Conservation (phyloP, 2,888 invertebrate genomes). For the Hermodice carunculata region DNA sequence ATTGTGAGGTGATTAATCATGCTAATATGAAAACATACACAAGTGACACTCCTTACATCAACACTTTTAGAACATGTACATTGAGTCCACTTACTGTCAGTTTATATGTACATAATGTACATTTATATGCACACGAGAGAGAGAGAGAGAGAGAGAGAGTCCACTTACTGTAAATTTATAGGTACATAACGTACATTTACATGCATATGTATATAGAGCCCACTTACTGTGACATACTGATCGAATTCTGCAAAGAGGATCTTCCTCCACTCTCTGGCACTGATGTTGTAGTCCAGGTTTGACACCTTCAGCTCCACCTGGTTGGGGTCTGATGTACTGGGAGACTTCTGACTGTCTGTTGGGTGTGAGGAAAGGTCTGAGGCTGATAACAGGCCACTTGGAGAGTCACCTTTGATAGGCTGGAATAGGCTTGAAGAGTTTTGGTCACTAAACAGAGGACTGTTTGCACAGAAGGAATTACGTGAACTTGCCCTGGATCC, state of each 20-base stretch:
- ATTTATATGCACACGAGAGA: too few relatives aligned
- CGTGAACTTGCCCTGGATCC: not conserved
- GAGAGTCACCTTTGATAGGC: not conserved
- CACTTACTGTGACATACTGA: conserved; percentile 76
- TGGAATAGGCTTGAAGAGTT: not conserved
- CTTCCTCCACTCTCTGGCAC: conserved; percentile 77
- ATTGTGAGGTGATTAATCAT: too few relatives aligned
- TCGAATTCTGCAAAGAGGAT: conserved; percentile 77
- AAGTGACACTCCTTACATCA: not conserved
- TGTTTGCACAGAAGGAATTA: not conserved
- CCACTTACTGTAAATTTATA: not conserved
- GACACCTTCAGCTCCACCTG: conserved; percentile 72
- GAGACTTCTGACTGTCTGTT: not conserved
- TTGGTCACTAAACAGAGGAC: not conserved
- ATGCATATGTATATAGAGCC: too few relatives aligned
- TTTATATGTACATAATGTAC: too few relatives aligned
- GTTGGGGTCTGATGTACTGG: not conserved
- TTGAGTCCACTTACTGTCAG: not conserved
- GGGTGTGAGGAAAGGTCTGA: conserved; percentile 6
- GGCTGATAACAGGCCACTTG: conserved; percentile 1
- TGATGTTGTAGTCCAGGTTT: conserved; percentile 80
- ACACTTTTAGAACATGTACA: not conserved
- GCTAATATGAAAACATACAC: too few relatives aligned
- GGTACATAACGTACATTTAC: not conserved
- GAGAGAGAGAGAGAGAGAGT: too few relatives aligned